phyloP scores from a whole-genome alignment of 2,888 invertebrate species.

The Lydus trimaculatus region DNA sequence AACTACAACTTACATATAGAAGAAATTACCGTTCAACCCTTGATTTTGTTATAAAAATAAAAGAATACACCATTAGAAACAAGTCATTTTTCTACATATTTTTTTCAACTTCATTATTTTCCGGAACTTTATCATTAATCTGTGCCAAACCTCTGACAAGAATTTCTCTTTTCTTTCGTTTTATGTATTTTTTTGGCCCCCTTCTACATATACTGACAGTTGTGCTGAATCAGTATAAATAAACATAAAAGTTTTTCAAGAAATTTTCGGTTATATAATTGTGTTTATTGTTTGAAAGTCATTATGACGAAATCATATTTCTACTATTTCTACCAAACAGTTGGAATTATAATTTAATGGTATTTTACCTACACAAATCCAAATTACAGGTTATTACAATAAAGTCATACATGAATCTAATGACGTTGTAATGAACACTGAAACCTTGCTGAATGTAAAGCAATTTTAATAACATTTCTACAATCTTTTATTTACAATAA shows the following conservation, averaged over 20 bases:
- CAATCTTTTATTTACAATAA: not conserved
- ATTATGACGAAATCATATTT: not conserved
- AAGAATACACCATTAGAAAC: not conserved
- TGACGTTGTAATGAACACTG: not conserved
- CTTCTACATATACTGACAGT: not conserved
- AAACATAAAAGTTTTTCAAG: not conserved
- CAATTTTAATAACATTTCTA: not conserved
- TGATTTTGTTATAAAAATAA: not conserved
- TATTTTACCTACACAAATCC: not conserved
- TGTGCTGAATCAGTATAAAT: not conserved
- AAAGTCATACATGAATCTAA: not conserved
- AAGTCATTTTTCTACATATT: not conserved
- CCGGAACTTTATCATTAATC: conserved; percentile 6
- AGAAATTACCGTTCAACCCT: not conserved
- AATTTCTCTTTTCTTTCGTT: not conserved
- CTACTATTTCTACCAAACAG: no score
- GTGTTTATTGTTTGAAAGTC: not conserved
- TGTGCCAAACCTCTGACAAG: not conserved
- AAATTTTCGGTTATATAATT: not conserved
- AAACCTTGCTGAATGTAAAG: not conserved
- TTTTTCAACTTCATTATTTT: conserved; percentile 5
- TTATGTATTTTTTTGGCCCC: not conserved
- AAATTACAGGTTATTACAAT: not conserved
- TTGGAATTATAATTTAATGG: not conserved
- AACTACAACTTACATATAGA: no score